Conservation (phyloP, 2,113 vertebrate species). For the Centrocercus urophasianus region DNA sequence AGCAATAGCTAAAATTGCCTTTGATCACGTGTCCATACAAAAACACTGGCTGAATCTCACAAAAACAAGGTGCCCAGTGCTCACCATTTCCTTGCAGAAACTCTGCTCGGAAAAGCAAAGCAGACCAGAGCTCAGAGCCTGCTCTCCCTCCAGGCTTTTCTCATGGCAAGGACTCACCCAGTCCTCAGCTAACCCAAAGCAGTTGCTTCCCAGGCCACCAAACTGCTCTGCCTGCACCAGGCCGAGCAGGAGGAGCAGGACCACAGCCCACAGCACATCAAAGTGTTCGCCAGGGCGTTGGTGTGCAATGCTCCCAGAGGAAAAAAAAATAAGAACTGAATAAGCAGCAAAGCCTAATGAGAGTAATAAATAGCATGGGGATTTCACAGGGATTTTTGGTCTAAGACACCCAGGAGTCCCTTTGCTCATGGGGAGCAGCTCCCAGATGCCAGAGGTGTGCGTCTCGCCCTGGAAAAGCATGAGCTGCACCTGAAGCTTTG, state of each 20-base stretch:
- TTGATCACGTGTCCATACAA: not conserved
- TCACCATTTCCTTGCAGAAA: not conserved
- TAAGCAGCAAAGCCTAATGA: constrained; percentile 12
- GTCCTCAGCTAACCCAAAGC: not conserved
- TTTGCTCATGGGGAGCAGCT: fast-evolving
- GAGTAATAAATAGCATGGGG: not conserved
- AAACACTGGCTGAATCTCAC: not conserved
- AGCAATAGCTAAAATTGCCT: not conserved
- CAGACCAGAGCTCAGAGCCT: not conserved
- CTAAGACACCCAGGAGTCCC: not conserved
- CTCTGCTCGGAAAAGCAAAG: not conserved
- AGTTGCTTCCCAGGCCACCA: not conserved
- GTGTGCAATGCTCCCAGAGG: not conserved
- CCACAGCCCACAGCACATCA: fast-evolving
- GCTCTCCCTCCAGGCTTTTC: not conserved
- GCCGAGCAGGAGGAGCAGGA: not conserved
- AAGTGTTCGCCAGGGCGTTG: not conserved
- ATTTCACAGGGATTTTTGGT: constrained; percentile 61
- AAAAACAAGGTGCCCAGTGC: not conserved
- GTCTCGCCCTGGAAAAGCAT: not conserved
- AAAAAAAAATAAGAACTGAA: not conserved
- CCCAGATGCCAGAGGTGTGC: not conserved
- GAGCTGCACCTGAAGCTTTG: not conserved
- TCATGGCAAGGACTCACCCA: not conserved
- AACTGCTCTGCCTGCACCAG: fast-evolving